Conservation (phyloP, 2,888 invertebrate genomes). For the Saturnia japonica region DNA sequence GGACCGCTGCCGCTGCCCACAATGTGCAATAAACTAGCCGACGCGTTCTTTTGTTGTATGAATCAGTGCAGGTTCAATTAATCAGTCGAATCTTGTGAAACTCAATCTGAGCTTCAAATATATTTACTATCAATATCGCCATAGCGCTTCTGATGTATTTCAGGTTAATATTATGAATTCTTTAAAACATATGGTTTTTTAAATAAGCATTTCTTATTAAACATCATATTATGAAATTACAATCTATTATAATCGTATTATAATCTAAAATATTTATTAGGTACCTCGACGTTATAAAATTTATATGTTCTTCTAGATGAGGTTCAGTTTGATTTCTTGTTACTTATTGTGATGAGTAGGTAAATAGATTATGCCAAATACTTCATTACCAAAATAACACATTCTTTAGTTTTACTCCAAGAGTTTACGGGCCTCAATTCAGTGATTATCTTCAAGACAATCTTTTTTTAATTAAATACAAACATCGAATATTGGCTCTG, state of each 20-base stretch:
- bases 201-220: neutral
- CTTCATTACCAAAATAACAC: neutral
- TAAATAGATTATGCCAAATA: neutral
- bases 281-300: neutral
- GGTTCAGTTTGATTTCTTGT: neutral
- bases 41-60: constrained; percentile 74
- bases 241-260: neutral
- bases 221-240: no score
- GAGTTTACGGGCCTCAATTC: neutral
- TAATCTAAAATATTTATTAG: neutral
- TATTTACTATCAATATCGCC: constrained; percentile 3
- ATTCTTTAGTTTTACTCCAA: neutral
- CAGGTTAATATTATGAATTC: neutral
- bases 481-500: neutral
- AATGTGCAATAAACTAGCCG: constrained; percentile 78
- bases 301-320: neutral
- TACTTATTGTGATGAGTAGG: neutral
- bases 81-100: constrained; percentile 24
- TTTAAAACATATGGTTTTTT: neutral
- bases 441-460: neutral
- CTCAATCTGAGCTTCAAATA: constrained; percentile 13
- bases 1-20: constrained; percentile 51
- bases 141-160: neutral
- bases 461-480: neutral
- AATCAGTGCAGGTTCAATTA: constrained; percentile 59